Conservation (phyloP, 2,797 vertebrate genomes). For the Gouania willdenowi region DNA sequence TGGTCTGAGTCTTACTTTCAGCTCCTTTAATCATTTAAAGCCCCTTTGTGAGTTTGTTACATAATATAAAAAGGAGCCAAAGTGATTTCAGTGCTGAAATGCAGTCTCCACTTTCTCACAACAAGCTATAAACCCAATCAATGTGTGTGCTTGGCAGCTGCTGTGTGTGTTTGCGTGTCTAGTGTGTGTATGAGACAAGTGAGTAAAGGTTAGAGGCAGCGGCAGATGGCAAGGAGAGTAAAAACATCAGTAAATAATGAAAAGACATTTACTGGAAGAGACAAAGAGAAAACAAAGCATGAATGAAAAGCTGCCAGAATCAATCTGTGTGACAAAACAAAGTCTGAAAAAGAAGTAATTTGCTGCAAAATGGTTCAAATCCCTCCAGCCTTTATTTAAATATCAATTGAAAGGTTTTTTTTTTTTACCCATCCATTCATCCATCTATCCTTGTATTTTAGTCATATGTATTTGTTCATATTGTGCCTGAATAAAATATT, state of each 20-base stretch:
- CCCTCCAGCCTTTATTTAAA: no score
- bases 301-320: no score
- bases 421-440: no score
- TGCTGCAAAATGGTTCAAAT: no score
- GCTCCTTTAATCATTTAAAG: slow-evolving; percentile 21
- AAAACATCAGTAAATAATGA: background rate
- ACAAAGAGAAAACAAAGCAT: background rate
- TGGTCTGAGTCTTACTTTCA: slow-evolving; percentile 11
- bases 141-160: slow-evolving; percentile 37
- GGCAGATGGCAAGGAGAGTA: slow-evolving; percentile 5
- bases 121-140: slow-evolving; percentile 38
- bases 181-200: slow-evolving; percentile 1
- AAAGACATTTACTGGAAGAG: background rate
- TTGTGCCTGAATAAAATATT: no score
- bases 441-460: no score
- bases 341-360: no score
- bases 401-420: no score
- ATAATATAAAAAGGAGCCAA: slow-evolving; percentile 35
- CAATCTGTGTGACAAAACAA: no score
- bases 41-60: slow-evolving; percentile 21
- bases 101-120: slow-evolving; percentile 35
- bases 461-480: no score
- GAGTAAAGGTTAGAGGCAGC: background rate
- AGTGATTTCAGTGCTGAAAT: slow-evolving; percentile 51
- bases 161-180: background rate